A percentile compares a stretch with the other conserved stretches of the same genome.
These are phyloP conservation scores for Tipula helvola DNA, from an alignment of 2,888 invertebrate genomes.

Conservation along the genomic window DNA sequence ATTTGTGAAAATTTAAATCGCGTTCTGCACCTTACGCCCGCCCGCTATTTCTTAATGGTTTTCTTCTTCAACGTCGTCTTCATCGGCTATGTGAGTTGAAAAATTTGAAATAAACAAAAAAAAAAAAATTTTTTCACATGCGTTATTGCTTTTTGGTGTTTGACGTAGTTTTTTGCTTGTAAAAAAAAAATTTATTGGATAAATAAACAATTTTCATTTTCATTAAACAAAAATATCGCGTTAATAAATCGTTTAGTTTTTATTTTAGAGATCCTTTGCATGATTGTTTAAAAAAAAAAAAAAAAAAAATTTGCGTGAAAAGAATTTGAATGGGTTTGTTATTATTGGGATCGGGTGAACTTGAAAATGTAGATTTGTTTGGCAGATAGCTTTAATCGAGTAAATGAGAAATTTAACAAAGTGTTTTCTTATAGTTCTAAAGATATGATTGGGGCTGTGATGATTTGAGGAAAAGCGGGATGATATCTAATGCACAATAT, in stretches of 20 bases:
- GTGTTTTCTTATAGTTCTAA: too few species aligned
- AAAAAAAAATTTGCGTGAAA: not conserved
- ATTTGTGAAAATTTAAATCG: not conserved
- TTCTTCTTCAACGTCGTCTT: not conserved
- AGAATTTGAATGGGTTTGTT: not conserved
- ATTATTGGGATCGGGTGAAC: not conserved
- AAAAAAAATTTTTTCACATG: not conserved
- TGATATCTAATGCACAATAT: too few species aligned
- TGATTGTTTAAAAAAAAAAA: not conserved
- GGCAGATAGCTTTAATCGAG: too few species aligned
- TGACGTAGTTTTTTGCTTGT: not conserved
- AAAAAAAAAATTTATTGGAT: not conserved
- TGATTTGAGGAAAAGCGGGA: too few species aligned
- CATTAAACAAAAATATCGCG: not conserved
- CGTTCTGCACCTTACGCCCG: not conserved
- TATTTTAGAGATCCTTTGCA: not conserved
- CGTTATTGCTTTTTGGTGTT: not conserved
- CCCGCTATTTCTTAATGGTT: not conserved
- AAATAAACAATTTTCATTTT: not conserved
- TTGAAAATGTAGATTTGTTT: not conserved
- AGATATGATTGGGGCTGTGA: too few species aligned
- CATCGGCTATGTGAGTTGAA: not conserved
- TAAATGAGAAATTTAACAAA: too few species aligned
- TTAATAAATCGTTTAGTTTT: not conserved
- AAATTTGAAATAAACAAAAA: not conserved